Conservation (phyloP, 2,888 invertebrate species). For the Aplocera efformata region DNA sequence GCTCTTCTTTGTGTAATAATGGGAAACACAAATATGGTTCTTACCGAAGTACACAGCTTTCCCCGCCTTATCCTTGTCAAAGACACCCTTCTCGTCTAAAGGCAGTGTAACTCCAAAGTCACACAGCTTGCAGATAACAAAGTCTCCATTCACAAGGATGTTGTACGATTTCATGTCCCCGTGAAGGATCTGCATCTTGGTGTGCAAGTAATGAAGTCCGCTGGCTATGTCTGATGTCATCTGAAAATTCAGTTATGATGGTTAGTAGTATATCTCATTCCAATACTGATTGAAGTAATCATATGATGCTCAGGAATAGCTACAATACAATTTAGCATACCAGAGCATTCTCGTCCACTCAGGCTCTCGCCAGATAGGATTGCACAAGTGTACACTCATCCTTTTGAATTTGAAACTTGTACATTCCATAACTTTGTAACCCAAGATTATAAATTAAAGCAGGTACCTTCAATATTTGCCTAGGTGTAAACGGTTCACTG, state of each 20-base stretch:
- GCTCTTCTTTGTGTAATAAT: no score
- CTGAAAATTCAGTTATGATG: conserved; percentile 37
- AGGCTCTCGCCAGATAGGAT: no score
- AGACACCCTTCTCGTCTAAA: conserved; percentile 81
- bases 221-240: conserved; percentile 84
- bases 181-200: conserved; percentile 85
- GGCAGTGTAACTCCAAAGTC: conserved; percentile 92
- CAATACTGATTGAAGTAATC: no score
- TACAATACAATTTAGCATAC: no score
- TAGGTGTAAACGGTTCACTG: conserved; percentile 81
- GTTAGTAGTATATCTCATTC: no score
- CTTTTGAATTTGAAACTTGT: no score
- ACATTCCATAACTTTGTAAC: no score
- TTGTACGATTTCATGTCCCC: conserved; percentile 93
- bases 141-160: conserved; percentile 87
- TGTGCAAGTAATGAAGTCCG: conserved; percentile 89
- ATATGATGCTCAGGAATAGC: no score
- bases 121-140: conserved; percentile 87
- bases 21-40: no score
- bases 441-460: no score
- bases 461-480: conserved; percentile 81
- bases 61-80: conserved; percentile 77
- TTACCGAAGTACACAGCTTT: conserved; percentile 82
- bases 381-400: no score
- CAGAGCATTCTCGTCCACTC: no score